Percentiles rank a stretch among this genome's conserved stretches.
phyloP scores from a whole-genome alignment of 2,113 vertebrate genomes.

The Esox niger region DNA sequence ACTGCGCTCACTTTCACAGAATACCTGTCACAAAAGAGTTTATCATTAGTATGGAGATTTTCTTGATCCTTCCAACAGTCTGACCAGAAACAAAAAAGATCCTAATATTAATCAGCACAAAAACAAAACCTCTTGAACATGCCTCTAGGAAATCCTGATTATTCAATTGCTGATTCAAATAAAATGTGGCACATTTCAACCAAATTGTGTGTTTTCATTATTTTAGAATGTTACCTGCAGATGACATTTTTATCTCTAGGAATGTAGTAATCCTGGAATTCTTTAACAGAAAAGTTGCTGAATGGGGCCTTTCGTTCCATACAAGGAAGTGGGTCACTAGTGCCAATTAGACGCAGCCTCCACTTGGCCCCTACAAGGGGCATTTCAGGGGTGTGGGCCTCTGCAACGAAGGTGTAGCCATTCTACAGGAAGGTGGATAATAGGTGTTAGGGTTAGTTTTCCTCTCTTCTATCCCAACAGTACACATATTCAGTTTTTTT shows the following conservation, averaged over 20 bases:
- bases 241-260: constrained; percentile 80
- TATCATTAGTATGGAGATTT: neutral
- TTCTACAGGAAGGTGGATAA: constrained; percentile 63
- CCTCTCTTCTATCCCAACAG: too few relatives aligned
- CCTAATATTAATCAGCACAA: neutral
- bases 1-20: constrained; percentile 66
- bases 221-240: constrained; percentile 76
- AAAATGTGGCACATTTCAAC: too few relatives aligned
- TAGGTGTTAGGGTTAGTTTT: too few relatives aligned
- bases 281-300: constrained; percentile 73
- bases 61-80: too few relatives aligned
- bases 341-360: constrained; percentile 81
- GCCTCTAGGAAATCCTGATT: neutral
- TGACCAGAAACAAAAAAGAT: too few relatives aligned
- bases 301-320: constrained; percentile 62
- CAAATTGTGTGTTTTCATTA: too few relatives aligned
- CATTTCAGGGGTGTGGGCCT: constrained; percentile 66
- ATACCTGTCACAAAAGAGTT: constrained; percentile 68
- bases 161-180: neutral
- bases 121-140: too few relatives aligned
- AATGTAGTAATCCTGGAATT: constrained; percentile 84
- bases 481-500: too few relatives aligned
- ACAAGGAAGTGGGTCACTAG: constrained; percentile 70
- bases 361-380: constrained; percentile 67
- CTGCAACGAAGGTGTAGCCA: constrained; percentile 89